These are phyloP conservation scores for Pyrocoelia pectoralis DNA, from an alignment of 2,888 invertebrate genomes.

Conservation along the genomic window DNA sequence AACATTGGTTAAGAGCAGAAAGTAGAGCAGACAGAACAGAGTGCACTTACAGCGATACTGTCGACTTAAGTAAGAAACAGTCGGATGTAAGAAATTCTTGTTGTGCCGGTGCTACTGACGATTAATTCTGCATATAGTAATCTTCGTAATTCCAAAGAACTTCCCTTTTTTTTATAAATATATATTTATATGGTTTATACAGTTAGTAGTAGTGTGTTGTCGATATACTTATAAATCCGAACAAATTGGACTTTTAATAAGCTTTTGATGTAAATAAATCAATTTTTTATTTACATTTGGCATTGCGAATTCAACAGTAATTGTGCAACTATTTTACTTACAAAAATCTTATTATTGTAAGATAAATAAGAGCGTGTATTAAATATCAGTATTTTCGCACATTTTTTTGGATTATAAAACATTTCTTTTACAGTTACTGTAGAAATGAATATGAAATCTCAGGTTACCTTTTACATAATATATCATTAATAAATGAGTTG, in stretches of 20 bases:
- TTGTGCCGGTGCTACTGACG: constrained; percentile 48
- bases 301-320: background rate
- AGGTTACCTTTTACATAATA: background rate
- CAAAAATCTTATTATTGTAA: background rate
- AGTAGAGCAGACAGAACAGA: constrained; percentile 57
- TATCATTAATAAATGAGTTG: too few relatives aligned
- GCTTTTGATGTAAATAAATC: background rate
- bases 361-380: background rate
- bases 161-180: background rate
- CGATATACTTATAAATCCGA: too few relatives aligned
- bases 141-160: background rate
- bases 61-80: constrained; percentile 56
- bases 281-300: background rate
- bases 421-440: background rate
- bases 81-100: constrained; percentile 54
- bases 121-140: constrained; percentile 25
- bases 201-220: too few relatives aligned
- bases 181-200: background rate
- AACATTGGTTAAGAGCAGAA: constrained; percentile 68
- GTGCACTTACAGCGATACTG: constrained; percentile 52
- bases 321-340: background rate
- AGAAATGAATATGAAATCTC: background rate
- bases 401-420: background rate
- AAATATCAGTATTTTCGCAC: background rate
- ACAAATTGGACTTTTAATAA: too few relatives aligned